A percentile compares a stretch with the other conserved stretches of the same genome.
These are phyloP conservation scores for Coelopa frigida DNA, from an alignment of 1,140 invertebrate genomes.

Conservation along the genomic window DNA sequence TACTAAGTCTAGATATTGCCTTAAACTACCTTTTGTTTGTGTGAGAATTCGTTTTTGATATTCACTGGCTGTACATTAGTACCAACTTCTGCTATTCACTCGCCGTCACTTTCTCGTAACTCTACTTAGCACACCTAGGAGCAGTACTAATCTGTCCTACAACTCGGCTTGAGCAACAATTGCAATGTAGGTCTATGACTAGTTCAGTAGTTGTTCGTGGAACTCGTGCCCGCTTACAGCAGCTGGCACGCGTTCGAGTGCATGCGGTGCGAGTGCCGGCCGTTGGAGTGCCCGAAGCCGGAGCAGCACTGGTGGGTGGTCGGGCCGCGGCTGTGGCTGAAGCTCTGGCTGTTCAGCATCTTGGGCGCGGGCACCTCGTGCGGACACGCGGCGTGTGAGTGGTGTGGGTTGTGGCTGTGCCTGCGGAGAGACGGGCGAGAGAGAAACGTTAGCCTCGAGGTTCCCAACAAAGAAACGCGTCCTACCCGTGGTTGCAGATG, in stretches of 20 bases:
- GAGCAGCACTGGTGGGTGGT: constrained; percentile 42
- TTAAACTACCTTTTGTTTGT: no score
- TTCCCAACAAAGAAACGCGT: neutral
- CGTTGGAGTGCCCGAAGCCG: constrained; percentile 38
- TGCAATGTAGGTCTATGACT: no score
- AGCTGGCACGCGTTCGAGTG: constrained; percentile 41
- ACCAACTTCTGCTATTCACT: no score
- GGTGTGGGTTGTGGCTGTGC: constrained; percentile 15
- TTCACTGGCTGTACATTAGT: no score
- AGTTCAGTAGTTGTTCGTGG: no score
- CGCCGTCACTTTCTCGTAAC: no score
- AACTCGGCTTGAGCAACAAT: no score
- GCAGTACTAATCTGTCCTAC: no score
- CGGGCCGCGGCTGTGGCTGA: constrained; percentile 28
- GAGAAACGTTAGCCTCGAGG: neutral
- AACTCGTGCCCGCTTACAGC: constrained; percentile 22
- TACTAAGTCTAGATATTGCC: no score
- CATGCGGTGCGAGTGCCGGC: constrained; percentile 39
- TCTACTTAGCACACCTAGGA: no score
- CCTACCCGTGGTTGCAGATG: constrained; percentile 40
- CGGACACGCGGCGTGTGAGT: constrained; percentile 30
- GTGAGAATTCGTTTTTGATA: no score
- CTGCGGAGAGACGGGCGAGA: constrained; percentile 1
- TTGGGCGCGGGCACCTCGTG: constrained; percentile 24
- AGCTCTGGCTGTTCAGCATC: constrained; percentile 40